Percentiles rank a stretch among this genome's conserved stretches.
Evolutionary conservation across 2,797 vertebrate species (phyloP).

Genomic region (Hydrolagus colliei): DNA sequence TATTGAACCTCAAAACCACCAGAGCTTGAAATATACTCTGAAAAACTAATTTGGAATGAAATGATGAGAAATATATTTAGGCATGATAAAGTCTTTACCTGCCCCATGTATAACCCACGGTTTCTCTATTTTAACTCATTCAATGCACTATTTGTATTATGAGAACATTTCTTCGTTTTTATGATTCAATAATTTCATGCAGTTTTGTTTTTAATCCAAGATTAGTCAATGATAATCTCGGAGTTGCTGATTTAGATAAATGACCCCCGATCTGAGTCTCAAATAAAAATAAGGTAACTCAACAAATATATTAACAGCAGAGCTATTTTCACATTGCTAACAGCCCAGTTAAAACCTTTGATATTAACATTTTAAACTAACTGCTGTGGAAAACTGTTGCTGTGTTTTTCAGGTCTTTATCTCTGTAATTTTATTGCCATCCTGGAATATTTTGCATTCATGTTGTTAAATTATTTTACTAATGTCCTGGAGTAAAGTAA

Average conservation of each 20-base stretch:
- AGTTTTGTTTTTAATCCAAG: background rate
- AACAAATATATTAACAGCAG: background rate
- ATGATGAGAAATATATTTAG: slow-evolving; percentile 92
- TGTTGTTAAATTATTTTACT: background rate
- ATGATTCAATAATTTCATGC: background rate
- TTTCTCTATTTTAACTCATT: slow-evolving; percentile 60
- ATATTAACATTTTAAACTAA: background rate
- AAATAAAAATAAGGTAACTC: background rate
- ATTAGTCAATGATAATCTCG: background rate
- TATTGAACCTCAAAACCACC: slow-evolving; percentile 79
- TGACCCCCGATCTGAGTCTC: too few species aligned
- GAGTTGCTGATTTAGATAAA: background rate
- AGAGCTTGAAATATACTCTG: slow-evolving; percentile 98
- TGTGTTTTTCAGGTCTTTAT: background rate
- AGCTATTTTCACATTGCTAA: background rate
- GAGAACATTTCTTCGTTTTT: background rate
- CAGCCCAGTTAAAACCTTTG: background rate
- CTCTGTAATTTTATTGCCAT: background rate
- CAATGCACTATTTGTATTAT: background rate
- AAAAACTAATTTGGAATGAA: slow-evolving; percentile 98
- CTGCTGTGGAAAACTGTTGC: background rate
- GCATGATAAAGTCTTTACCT: slow-evolving; percentile 62
- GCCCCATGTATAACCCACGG: slow-evolving; percentile 49
- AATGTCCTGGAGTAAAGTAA: background rate
- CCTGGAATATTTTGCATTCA: background rate